Evolutionary conservation across 2,797 vertebrate genomes (phyloP), one percentile per base, ranked within the genome.

Genomic region (Lacerta agilis): DNA sequence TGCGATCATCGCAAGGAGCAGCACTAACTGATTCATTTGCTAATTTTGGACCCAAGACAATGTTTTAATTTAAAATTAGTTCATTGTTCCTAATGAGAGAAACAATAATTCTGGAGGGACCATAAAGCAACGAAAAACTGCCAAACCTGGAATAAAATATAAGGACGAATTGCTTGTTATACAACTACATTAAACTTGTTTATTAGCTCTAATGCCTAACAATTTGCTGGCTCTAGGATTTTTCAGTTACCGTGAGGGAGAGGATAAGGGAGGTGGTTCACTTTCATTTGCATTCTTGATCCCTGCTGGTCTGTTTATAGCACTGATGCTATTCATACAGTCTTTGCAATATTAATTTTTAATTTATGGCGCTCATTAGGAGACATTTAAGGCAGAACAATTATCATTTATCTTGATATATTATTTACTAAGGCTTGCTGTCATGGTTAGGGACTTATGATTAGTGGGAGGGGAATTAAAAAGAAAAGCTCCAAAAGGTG

Each of bases 331-430:
- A 97, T 96, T 98, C 98, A 97, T 98, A 98, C 95, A 97, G 97
- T 97, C 98, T 98, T 98, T 98, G 97, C 96, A 96, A 96, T 96
- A 96, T 98, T 98, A 98, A 98, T 98, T 97, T 98, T 97, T 98
- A 99, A 99, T 99, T 99, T 98, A 99, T 98, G 97, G 97, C 95
- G 92, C 98, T 99, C 98, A 99, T 99, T 99, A 99, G 97, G 97
- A 97, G 97, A 97, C 95, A 97, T 94, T 97, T 98, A 98, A 98
- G 98, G 98, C 98, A 96, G 96, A 97, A 98, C 98, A 98, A 99
- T 99, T 99, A 99, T 98, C 98, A 98, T 99, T 99, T 98, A 99
- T 99, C 98, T 98, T 99, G 98, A 99, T 99, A 98, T 98, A 99
- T 99, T 99, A 99, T 99, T 99, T 99, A 99, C 97, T 97, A 98